phyloP scores from a whole-genome alignment of 1,140 invertebrate genomes.

The Drosophila athabasca region DNA sequence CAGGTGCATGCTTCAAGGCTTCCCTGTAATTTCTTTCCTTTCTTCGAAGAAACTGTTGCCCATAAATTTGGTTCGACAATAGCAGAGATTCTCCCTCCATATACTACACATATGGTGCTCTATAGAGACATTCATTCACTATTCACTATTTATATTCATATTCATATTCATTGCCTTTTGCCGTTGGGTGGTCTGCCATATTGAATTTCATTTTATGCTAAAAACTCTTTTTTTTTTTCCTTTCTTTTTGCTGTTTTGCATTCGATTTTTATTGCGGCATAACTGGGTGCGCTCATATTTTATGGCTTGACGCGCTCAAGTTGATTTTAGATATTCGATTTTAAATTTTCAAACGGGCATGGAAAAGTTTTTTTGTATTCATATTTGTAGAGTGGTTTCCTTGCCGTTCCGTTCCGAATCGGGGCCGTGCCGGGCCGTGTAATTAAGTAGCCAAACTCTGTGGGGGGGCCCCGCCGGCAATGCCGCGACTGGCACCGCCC shows the following conservation, averaged over 20 bases:
- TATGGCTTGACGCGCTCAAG: conserved; percentile 53
- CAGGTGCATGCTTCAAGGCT: conserved; percentile 5
- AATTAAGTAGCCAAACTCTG: conserved; percentile 73
- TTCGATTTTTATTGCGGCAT: conserved; percentile 70
- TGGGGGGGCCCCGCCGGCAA: conserved; percentile 31
- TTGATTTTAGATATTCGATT: conserved; percentile 22
- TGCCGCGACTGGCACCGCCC: neutral
- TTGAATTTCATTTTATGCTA: conserved; percentile 73
- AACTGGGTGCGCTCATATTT: conserved; percentile 60
- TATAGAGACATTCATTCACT: conserved; percentile 15
- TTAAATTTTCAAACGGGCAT: conserved; percentile 40
- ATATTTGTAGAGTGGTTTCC: conserved; percentile 23
- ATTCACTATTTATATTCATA: conserved; percentile 23
- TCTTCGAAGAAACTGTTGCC: neutral
- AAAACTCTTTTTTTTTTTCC: conserved; percentile 31
- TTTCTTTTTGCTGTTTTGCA: conserved; percentile 46
- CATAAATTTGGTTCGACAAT: conserved; percentile 23
- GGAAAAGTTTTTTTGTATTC: conserved; percentile 43
- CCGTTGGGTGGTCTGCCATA: conserved; percentile 66
- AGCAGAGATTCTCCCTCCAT: conserved; percentile 9
- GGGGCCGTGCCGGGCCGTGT: conserved; percentile 52
- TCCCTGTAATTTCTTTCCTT: conserved; percentile 23
- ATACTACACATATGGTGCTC: conserved; percentile 15
- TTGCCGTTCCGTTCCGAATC: conserved; percentile 22
- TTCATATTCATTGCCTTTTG: conserved; percentile 26